Evolutionary conservation across 2,797 vertebrate genomes (phyloP).

Genomic region (Eulemur albifrons): DNA sequence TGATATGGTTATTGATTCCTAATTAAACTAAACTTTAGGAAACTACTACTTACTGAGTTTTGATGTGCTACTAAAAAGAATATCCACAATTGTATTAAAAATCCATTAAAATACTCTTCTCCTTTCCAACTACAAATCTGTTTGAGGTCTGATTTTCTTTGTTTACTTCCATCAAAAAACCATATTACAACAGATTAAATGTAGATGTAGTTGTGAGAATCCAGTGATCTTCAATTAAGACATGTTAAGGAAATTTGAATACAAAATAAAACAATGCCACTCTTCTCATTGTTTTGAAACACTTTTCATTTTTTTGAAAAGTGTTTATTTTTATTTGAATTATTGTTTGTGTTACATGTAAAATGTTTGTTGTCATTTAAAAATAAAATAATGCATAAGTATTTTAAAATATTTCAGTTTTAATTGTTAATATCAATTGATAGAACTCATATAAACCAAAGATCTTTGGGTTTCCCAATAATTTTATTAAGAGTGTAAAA

Average conservation of each 20-base stretch:
- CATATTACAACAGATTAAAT: background rate
- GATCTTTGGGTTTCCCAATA: background rate
- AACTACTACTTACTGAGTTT: background rate
- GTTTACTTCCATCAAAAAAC: background rate
- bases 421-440: background rate
- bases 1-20: background rate
- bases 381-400: background rate
- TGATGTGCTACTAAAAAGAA: background rate
- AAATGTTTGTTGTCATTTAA: background rate
- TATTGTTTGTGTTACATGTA: background rate
- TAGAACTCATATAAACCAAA: background rate
- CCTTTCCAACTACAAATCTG: background rate
- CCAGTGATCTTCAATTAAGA: background rate
- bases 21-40: background rate
- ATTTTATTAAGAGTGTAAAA: background rate
- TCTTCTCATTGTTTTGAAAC: background rate
- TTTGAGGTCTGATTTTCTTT: background rate
- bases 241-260: background rate
- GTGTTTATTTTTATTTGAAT: background rate
- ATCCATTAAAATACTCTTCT: background rate
- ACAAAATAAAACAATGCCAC: background rate
- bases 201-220: background rate
- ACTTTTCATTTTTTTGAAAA: background rate
- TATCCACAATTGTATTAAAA: background rate
- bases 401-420: background rate